These are phyloP conservation scores for Virgularia gustaviana DNA, from an alignment of 92 coral and sea anemone species.

Conservation along the genomic window DNA sequence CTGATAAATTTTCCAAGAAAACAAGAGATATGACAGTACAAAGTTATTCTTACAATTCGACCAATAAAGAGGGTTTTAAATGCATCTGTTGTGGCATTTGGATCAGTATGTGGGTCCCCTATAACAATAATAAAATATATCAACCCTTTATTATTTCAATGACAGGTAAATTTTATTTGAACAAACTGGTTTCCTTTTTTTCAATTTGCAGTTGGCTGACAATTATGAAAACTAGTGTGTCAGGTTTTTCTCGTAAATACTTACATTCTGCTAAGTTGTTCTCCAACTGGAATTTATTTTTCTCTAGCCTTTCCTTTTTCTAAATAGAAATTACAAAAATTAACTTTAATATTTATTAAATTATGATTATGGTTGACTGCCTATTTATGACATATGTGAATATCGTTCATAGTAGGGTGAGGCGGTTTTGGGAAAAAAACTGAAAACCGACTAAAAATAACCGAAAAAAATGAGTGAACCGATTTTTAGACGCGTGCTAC, in stretches of 20 bases:
- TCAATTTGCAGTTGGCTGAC: background rate
- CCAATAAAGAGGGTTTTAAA: slow-evolving; percentile 91
- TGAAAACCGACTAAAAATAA: no score
- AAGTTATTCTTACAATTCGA: slow-evolving; percentile 74
- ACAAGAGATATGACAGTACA: background rate
- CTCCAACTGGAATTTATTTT: slow-evolving; percentile 55
- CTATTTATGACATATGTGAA: no score
- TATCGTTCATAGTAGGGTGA: no score
- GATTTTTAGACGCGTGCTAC: no score
- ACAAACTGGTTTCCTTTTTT: no score
- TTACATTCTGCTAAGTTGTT: slow-evolving; percentile 72
- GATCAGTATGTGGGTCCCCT: slow-evolving; percentile 91
- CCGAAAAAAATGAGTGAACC: no score
- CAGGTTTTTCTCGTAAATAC: slow-evolving; percentile 9
- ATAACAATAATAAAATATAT: slow-evolving; percentile 3
- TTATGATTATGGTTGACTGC: no score
- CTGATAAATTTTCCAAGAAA: background rate
- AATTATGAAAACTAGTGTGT: background rate
- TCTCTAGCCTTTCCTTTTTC: slow-evolving; percentile 80
- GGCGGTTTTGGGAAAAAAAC: no score
- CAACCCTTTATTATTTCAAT: no score
- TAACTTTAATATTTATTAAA: no score
- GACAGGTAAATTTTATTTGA: no score
- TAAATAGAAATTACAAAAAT: no score
- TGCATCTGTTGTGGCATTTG: slow-evolving; percentile 79